Conservation (phyloP, 35 echinoderm and acorn worm species). For the Lytechinus variegatus region DNA sequence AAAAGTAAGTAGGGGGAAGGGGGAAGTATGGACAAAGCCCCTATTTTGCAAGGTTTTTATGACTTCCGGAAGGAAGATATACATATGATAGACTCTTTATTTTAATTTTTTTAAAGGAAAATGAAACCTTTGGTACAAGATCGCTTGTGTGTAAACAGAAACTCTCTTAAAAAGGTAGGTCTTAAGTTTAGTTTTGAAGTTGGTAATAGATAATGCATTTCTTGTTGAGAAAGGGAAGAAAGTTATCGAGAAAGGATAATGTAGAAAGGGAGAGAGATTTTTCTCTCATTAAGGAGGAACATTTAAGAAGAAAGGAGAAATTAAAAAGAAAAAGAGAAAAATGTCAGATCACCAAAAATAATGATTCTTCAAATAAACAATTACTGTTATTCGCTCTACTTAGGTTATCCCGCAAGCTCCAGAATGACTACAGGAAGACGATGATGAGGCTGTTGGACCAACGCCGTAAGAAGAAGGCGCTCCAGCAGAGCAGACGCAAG, state of each 20-base stretch:
- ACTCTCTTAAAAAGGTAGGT: no score
- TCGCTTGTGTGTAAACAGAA: no score
- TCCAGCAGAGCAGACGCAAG: slow-evolving; percentile 22
- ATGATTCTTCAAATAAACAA: neutral
- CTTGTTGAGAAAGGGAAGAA: slow-evolving; percentile 14
- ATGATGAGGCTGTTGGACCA: slow-evolving; percentile 33
- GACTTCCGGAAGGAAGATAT: no score
- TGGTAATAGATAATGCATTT: no score
- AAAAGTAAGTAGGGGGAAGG: neutral
- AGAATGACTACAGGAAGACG: slow-evolving; percentile 15
- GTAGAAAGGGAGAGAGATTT: slow-evolving; percentile 45
- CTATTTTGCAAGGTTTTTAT: no score
- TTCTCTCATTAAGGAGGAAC: slow-evolving; percentile 19
- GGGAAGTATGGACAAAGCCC: neutral
- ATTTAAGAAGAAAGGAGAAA: neutral
- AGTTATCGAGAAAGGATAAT: neutral
- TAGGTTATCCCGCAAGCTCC: slow-evolving; percentile 25
- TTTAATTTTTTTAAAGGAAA: neutral
- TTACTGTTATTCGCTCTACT: neutral
- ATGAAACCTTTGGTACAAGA: no score
- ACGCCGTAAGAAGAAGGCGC: neutral
- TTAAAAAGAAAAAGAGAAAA: neutral
- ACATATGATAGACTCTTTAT: no score
- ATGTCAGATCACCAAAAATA: neutral
- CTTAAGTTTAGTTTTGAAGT: no score